Base-by-base conservation (phyloP, 2,797 vertebrate genomes). In the Balearica regulorum region DNA sequence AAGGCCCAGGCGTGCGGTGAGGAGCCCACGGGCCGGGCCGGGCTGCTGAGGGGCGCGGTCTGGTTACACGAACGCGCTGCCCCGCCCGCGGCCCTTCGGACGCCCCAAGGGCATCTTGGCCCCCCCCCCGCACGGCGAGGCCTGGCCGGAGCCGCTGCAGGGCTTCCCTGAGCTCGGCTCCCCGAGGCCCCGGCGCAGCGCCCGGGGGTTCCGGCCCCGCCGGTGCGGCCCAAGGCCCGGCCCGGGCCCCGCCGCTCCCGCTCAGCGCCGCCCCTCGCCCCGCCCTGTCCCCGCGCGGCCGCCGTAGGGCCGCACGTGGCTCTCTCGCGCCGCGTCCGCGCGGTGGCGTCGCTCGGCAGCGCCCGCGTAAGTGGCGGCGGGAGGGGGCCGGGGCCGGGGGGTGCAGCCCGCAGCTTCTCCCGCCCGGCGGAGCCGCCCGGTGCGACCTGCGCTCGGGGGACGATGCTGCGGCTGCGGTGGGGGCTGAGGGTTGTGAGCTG, bases 381-480 rank as follows among this genome's bases (percentile, higher is more conserved):
- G 20, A 9, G 31, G 8, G 33, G 49, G 51, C 9, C 10, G 12
- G 5, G 26, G 21, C 55, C 6, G n/a, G 14, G 62, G 26, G 13
- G 51, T 8, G 55, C 33, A 8, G 41, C 33, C 22, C 4, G 26
- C 10, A 43, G 33, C 3, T 10, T 22, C 6, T 55, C 21, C 12
- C 4, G 29, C 16, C 8, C 31, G 29, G 51, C 20, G 53, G 46
- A 25, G 25, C 44, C 22, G 31, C 33, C 18, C 53, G 13, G 10
- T 20, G 25, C 9, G 28, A 15, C 6, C 48, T 5, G 78, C 28
- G 43, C 15, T 21, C 33, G 55, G 21, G 21, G 39, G 37, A 6
- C 22, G 25, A 89, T 96, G 93, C 85, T 83, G 54, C 44, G 19
- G 70, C 78, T 83, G 54, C 44, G 19, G 70, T 61, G 91, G 73